These are phyloP conservation scores for Bufotes viridis DNA, from an alignment of 2,797 vertebrate genomes.

Conservation along the genomic window DNA sequence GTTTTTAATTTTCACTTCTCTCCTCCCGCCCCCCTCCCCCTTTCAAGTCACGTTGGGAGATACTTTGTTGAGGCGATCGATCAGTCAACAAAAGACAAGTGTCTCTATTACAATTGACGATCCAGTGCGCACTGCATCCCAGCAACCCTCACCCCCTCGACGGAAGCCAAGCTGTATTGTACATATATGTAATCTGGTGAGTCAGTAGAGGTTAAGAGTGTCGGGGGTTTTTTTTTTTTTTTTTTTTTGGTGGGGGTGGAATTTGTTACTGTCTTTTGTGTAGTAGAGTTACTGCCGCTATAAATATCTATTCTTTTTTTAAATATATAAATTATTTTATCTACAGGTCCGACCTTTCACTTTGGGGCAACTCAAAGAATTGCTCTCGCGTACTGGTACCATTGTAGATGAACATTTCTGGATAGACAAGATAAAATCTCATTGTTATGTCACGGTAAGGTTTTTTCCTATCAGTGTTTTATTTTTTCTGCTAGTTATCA, in stretches of 20 bases:
- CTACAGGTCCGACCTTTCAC: slow-evolving; percentile 90
- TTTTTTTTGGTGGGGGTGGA: no score
- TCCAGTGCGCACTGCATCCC: slow-evolving; percentile 79
- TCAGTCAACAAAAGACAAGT: slow-evolving; percentile 89
- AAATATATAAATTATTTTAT: background rate
- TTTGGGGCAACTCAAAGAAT: slow-evolving; percentile 88
- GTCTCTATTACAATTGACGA: slow-evolving; percentile 91
- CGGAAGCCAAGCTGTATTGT: slow-evolving; percentile 86
- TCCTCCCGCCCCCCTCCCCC: rapidly evolving
- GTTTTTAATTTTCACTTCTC: background rate
- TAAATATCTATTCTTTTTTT: background rate
- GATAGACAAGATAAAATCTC: slow-evolving; percentile 96
- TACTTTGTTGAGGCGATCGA: slow-evolving; percentile 86
- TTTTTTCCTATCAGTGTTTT: no score
- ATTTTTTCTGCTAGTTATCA: background rate
- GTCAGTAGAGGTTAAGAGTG: slow-evolving; percentile 45
- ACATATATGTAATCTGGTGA: slow-evolving; percentile 90
- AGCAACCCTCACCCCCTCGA: slow-evolving; percentile 84
- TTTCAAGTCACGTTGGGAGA: slow-evolving; percentile 83
- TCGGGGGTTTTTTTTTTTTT: no score
- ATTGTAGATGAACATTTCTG: slow-evolving; percentile 89
- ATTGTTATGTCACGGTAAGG: slow-evolving; percentile 90
- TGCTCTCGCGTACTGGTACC: slow-evolving; percentile 84
- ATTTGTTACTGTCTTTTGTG: background rate
- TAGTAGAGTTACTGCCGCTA: background rate